Conservation (phyloP, 2,797 vertebrate species). For the Sebastes cheni region DNA sequence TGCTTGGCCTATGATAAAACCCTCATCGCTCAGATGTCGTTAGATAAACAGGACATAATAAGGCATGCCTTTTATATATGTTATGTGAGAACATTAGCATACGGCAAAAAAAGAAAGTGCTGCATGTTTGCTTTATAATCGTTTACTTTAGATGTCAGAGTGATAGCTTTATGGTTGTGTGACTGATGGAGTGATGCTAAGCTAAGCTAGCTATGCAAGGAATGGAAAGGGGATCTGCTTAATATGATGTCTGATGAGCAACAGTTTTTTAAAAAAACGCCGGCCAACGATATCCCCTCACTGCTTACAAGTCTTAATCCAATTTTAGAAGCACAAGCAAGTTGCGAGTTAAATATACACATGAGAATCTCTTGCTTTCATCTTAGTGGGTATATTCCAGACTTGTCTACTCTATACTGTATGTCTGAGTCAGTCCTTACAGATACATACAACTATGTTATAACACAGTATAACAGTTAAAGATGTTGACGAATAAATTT, state of each 20-base stretch:
- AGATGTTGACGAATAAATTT: neutral
- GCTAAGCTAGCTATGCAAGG: slow-evolving; percentile 71
- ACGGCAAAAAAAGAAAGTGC: neutral
- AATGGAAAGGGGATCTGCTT: slow-evolving; percentile 76
- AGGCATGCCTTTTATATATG: neutral
- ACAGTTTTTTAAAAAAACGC: slow-evolving; percentile 79
- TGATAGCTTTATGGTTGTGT: slow-evolving; percentile 55
- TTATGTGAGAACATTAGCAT: neutral
- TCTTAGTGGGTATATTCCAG: slow-evolving; percentile 2
- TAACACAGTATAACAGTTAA: neutral
- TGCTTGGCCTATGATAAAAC: slow-evolving; percentile 26
- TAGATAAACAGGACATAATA: slow-evolving; percentile 37
- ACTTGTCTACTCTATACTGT: neutral
- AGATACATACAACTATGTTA: neutral
- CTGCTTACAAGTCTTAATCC: slow-evolving; percentile 80
- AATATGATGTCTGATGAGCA: slow-evolving; percentile 80
- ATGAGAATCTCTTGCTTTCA: slow-evolving; percentile 42
- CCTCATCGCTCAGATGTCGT: slow-evolving; percentile 34
- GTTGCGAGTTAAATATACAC: slow-evolving; percentile 61
- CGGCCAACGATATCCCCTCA: slow-evolving; percentile 73
- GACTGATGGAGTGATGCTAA: slow-evolving; percentile 69
- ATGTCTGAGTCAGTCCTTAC: neutral
- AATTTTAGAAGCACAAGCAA: slow-evolving; percentile 80
- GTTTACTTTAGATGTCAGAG: slow-evolving; percentile 50
- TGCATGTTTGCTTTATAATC: slow-evolving; percentile 17